Evolutionary conservation across 2,888 invertebrate species (phyloP), one percentile per base, ranked within the genome.

Genomic region (Brenthis daphne): DNA sequence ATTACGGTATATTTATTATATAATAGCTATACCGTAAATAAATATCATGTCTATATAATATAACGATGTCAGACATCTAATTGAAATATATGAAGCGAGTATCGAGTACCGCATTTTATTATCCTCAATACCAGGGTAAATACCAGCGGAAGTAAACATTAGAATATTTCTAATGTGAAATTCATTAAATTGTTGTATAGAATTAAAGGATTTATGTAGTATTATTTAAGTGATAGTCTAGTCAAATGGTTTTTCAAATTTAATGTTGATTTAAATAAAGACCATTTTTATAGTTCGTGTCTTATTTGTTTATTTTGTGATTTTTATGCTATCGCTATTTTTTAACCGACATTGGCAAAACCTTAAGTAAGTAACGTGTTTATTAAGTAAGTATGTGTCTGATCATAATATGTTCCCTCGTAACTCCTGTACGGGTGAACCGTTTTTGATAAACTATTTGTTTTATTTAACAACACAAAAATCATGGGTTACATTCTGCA

Each of bases 121-220:
- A 85, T 86, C 83, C 84, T 85, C 77, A 80, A 73, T 76, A 80
- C 82, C 89, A 90, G 89, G 90, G 89, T 90, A 86, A 82, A 66
- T 66, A 48, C 65, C 67, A 55, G 61, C 14, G 60, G 64, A 58
- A 50, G 53, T 68, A 43, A 13, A 33, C 55, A 72, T 75, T 72
- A 69, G 73, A 69, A 67, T 68, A 74, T 74, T 70, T 74, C 72
- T 65, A 73, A 73, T 68, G 73, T 65, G 11, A 70, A 73, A 74
- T 75, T 65, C 60, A 74, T 74, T 79, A 71, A 71, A 78, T 75
- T 76, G 75, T 77, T 78, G 75, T 79, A 77, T 76, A 75, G 76
- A 71, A 75, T 68, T 53, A 70, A 75, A 72, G 29, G n/a, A 63
- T 77, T 33, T 33, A 77, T 72, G 72, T 78, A 77, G 76, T 67